Evolutionary conservation across 92 coral and sea anemone genomes (phyloP), one percentile per base, ranked within the genome.

Genomic region (Phenganax subtilis): DNA sequence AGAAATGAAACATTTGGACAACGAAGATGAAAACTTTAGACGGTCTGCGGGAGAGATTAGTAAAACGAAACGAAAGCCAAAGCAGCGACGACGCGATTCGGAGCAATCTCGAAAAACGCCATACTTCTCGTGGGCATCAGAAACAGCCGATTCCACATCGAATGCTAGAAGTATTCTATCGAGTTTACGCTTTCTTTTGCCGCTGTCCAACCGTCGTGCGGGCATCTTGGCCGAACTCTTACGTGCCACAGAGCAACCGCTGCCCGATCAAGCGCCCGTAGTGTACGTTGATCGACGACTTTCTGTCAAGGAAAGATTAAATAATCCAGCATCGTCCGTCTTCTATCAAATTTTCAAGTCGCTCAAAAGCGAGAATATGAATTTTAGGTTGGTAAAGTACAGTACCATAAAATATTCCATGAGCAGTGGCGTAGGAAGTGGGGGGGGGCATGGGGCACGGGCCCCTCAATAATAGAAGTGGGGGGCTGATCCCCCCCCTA

Each of bases 201-300:
- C 99, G 0, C 85, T 96, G 85, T 96, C 97, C 79, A 91, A 88
- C 52, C 97, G 91, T 61, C 92, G 99, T 3, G 89, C 92, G 91
- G 88, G 99, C 37, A 88, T 96, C 56, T 90, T 92, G 0, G 90
- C 87, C 7, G 96, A 93, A 57, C 75, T 96, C 71, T 87, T 96
- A 15, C 94, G 91, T 37, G 78, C 91, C 65, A 88, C 99, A 0
- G 99, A 96, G 51, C 91, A 86, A 5, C 84, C 99, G 0, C 86
- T 93, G 3, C 97, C 99, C 8, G 99, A 96, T 64, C 93, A 89
- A 72, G 83, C 90, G 86, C 97, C 99, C 0, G 93, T 96, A 12
- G 89, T 96, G 6, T 88, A 93, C n/a, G 90, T 96, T 31, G 97
- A 96, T 72, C 84, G 99, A 56, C 84, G 97, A 81, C 37, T 77